phyloP scores from a whole-genome alignment of 2,888 invertebrate genomes.

The Scaeva pyrastri region DNA sequence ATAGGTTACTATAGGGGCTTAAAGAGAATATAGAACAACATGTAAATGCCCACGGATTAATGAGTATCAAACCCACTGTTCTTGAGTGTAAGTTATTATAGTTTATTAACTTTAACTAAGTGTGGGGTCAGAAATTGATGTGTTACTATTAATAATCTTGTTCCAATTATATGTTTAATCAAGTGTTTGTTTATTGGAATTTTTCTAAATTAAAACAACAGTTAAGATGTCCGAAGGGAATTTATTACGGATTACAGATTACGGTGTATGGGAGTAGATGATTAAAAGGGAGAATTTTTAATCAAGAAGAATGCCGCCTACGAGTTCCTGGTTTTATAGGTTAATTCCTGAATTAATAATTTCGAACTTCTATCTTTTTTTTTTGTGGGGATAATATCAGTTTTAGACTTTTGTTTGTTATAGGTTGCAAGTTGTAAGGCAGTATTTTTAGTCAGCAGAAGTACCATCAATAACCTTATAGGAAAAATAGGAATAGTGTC shows the following conservation, averaged over 20 bases:
- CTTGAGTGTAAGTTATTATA: neutral
- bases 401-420: too few relatives aligned
- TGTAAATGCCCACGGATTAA: slow-evolving; percentile 55
- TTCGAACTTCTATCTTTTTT: neutral
- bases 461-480: too few relatives aligned
- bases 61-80: slow-evolving; percentile 27
- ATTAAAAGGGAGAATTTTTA: neutral
- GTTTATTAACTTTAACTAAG: neutral
- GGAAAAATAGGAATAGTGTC: too few relatives aligned
- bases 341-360: neutral
- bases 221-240: neutral
- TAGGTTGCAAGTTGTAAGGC: too few relatives aligned
- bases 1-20: neutral
- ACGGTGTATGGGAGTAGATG: too few relatives aligned
- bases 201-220: slow-evolving; percentile 1
- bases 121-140: slow-evolving; percentile 20
- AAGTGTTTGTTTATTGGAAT: slow-evolving; percentile 12
- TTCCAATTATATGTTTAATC: slow-evolving; percentile 16
- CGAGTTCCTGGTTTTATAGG: neutral
- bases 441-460: too few relatives aligned
- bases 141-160: neutral
- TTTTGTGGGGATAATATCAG: too few relatives aligned
- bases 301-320: neutral
- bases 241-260: too few relatives aligned
- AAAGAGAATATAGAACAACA: slow-evolving; percentile 3